Evolutionary conservation across 1,140 invertebrate genomes (phyloP), one percentile per base, ranked within the genome.

Genomic region (Zaprionus africanus): DNA sequence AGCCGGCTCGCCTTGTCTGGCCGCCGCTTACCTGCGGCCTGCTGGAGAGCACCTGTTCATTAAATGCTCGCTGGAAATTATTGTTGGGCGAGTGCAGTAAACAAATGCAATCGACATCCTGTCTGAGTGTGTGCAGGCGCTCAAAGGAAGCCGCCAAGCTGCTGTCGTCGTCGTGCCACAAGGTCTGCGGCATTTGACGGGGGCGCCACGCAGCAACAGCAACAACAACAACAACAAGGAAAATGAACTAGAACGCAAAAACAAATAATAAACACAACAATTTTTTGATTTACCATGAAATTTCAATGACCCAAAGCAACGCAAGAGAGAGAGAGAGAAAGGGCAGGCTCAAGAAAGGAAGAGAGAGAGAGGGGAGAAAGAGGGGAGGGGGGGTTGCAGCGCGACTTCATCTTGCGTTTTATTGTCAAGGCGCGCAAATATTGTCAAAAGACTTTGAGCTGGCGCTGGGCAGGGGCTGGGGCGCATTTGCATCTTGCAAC

Each of bases 251-350:
- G 82, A 83, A 78, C 67, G 67, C 57, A 70, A 86, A 88, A 81
- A 84, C 83, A 87, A 87, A 87, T 87, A 87, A 84, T 87, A 87
- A 88, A 87, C 84, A 84, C 85, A 84, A 79, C 81, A 73, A 84
- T 88, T 88, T 87, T 88, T 88, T 88, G 84, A 88, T 88, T 88
- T 88, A 88, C 60, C 84, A 90, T 88, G 84, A 88, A 88, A 88
- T 88, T 88, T 88, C 84, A 88, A 88, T 88, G 84, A 88, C 67
- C 84, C 80, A 64, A 72, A 56, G 54, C 41, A 22, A 38, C n/a
- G 36, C 28, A 19, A 22, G 41, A 22, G 41, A 24, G 49, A 24
- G 15, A 22, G 41, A 22, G 41, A 24, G 49, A 24, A 54, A 54
- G 28, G 7, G 9, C 34, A 36, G 38, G 11, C 15, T n/a, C 17